phyloP scores from a whole-genome alignment of 2,888 invertebrate species.

The Scaptomyza caliginosa region DNA sequence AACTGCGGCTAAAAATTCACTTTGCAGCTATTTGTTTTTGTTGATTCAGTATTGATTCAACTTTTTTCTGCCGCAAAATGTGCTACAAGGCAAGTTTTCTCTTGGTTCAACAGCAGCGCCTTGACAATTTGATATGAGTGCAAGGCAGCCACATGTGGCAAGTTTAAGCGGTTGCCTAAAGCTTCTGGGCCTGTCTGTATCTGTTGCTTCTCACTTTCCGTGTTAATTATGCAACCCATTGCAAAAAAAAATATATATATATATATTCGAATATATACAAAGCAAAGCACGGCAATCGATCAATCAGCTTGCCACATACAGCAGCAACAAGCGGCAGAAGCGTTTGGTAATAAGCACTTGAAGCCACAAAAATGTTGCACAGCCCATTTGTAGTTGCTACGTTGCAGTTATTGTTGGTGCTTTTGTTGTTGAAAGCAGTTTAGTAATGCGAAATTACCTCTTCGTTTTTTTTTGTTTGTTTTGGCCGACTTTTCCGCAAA shows the following conservation, averaged over 20 bases:
- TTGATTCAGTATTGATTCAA: slow-evolving; percentile 57
- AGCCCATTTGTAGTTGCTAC: slow-evolving; percentile 33
- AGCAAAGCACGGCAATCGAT: slow-evolving; percentile 54
- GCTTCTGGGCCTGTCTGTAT: slow-evolving; percentile 12
- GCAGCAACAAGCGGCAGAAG: slow-evolving; percentile 42
- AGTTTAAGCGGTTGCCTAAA: slow-evolving; percentile 41
- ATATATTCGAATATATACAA: slow-evolving; percentile 10
- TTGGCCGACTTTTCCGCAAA: slow-evolving; percentile 58
- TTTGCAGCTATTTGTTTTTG: slow-evolving; percentile 19
- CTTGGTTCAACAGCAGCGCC: slow-evolving; percentile 29
- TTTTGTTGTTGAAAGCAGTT: slow-evolving; percentile 38
- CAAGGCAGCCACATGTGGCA: slow-evolving; percentile 49
- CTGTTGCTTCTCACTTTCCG: slow-evolving; percentile 55
- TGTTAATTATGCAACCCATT: slow-evolving; percentile 75
- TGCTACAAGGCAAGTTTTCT: slow-evolving; percentile 50
- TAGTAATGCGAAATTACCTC: slow-evolving; percentile 59
- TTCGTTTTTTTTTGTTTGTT: slow-evolving; percentile 30
- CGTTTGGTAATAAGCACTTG: slow-evolving; percentile 71
- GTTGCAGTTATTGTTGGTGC: slow-evolving; percentile 14
- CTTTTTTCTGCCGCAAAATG: slow-evolving; percentile 44
- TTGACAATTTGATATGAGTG: slow-evolving; percentile 60
- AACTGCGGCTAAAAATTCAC: slow-evolving; percentile 27
- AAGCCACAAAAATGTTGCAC: slow-evolving; percentile 73
- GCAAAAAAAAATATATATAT: slow-evolving; percentile 6
- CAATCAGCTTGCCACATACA: slow-evolving; percentile 73